Percentiles rank a stretch among this genome's conserved stretches.
Evolutionary conservation across 2,888 invertebrate species (phyloP).

Genomic region (Theodoxus fluviatilis): DNA sequence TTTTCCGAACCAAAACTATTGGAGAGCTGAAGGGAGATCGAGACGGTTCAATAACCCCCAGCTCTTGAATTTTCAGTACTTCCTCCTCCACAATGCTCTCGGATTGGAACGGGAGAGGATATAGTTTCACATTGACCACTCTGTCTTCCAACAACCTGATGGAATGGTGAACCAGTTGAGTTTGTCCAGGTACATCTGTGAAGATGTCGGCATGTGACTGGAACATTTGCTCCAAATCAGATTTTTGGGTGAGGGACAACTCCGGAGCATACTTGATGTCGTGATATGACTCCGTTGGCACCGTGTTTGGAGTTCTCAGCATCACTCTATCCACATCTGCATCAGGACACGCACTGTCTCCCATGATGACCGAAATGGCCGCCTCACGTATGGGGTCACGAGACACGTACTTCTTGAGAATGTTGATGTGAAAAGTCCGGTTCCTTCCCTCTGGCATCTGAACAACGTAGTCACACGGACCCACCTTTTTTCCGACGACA

Average conservation of each 20-base stretch:
- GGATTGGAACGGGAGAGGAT: too few relatives aligned
- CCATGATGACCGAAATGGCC: not conserved
- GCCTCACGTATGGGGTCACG: not conserved
- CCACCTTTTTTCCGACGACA: slow-evolving; percentile 26
- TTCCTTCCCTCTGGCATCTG: slow-evolving; percentile 29
- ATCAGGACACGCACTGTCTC: too few relatives aligned
- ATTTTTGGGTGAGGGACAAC: not conserved
- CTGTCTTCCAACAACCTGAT: too few relatives aligned
- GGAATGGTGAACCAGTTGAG: not conserved
- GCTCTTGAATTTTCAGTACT: too few relatives aligned
- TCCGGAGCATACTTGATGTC: not conserved
- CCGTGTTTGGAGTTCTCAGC: too few relatives aligned
- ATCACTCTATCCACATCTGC: too few relatives aligned
- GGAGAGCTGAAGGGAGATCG: too few relatives aligned
- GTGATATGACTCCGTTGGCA: not conserved
- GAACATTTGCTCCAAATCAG: not conserved
- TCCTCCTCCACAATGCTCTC: too few relatives aligned
- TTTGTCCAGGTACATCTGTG: slow-evolving; percentile 1
- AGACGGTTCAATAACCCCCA: too few relatives aligned
- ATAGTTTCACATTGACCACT: too few relatives aligned
- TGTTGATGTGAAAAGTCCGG: slow-evolving; percentile 15
- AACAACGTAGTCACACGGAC: slow-evolving; percentile 29
- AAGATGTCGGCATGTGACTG: not conserved
- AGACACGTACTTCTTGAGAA: slow-evolving; percentile 11
- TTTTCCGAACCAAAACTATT: too few relatives aligned